Base-by-base conservation (phyloP, 1,140 invertebrate genomes). In the Drosophila bocki region DNA sequence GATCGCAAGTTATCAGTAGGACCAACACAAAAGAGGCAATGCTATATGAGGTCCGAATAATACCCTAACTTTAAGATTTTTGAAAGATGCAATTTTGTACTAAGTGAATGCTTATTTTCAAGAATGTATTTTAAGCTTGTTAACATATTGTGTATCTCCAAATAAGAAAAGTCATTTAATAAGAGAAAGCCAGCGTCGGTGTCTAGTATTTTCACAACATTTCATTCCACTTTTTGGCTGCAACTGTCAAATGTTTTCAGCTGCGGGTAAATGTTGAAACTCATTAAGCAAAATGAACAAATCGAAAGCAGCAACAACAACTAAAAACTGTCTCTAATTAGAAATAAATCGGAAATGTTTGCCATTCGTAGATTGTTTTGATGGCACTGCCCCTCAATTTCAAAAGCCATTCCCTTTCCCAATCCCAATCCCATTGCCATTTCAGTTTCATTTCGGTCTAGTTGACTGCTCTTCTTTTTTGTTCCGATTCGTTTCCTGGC, bases 341-440 rank as follows among this genome's bases (percentile, higher is more conserved):
- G 85, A 88, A 88, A 90, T 90, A 90, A 90, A 90, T 90, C 85
- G 85, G 70, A 90, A 88, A 88, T 87, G 72, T 87, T 84, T 87
- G 75, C 80, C 83, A 68, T 69, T 76, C 71, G 41, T 44, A 63
- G 65, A 80, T 67, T 78, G 78, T 84, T 84, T 84, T 84, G 82
- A 84, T 85, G 82, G 67, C 82, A 71, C 71, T 86, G 78, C 75
- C 78, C 78, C 71, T 53, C 71, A 85, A 76, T 74, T 69, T 80
- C 71, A 74, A 80, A 80, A 72, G 39, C 56, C 19, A 44, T 7
- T 26, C 13, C 22, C 70, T 71, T 58, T 74, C 64, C 48, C 67
- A 2, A 3, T 22, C 7, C 13, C 53, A 39, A 11, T 26, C 6
- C 13, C 35, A 22, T 39, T 39, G 35, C 35, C 53, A 70, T 70